Conservation (phyloP, 2,113 vertebrate genomes). For the Anseranas semipalmata region DNA sequence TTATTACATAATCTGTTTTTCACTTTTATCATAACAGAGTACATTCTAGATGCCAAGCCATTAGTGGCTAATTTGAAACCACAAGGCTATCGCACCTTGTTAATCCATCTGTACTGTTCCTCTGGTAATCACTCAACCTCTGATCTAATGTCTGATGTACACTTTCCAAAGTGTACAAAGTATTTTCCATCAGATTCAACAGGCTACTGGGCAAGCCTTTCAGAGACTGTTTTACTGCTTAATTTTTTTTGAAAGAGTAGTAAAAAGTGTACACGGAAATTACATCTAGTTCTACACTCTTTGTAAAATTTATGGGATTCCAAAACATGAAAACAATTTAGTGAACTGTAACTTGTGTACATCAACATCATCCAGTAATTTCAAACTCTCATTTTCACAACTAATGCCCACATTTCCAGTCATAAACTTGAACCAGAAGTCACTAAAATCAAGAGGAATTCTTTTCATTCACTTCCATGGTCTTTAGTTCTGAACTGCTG, state of each 20-base stretch:
- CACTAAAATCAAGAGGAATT: background rate
- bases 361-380: background rate
- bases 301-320: background rate
- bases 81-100: background rate
- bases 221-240: background rate
- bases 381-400: background rate
- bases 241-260: background rate
- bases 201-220: background rate
- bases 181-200: background rate
- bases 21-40: background rate
- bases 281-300: background rate
- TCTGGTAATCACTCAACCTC: background rate
- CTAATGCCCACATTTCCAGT: background rate
- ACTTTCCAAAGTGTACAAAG: background rate
- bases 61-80: background rate
- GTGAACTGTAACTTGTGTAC: background rate
- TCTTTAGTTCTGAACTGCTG: background rate
- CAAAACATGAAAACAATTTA: background rate
- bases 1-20: background rate
- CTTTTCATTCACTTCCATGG: background rate
- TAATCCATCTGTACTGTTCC: background rate
- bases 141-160: background rate
- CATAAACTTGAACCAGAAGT: background rate
- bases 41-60: background rate
- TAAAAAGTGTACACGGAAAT: fast-evolving